Conservation (phyloP, 2,113 vertebrate species). For the Nesoenas mayeri region DNA sequence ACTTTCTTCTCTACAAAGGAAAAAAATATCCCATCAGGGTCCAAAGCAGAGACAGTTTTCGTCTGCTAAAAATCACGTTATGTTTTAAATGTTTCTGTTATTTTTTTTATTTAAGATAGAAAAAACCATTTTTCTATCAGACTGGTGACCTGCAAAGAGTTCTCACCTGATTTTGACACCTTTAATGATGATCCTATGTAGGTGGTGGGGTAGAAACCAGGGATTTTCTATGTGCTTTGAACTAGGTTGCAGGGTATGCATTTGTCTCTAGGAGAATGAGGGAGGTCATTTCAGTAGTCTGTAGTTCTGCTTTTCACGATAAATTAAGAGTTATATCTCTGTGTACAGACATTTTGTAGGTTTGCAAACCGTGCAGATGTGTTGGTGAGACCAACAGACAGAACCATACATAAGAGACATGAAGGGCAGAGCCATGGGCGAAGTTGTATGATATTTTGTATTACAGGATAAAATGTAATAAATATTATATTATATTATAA, state of each 20-base stretch:
- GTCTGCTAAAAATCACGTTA: neutral
- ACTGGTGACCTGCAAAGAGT: neutral
- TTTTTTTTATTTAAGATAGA: conserved; percentile 10
- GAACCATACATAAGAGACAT: neutral
- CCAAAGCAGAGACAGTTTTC: conserved; percentile 28
- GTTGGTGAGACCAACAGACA: neutral
- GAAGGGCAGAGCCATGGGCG: neutral
- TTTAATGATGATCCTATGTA: neutral
- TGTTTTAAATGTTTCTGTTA: neutral
- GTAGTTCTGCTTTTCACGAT: neutral
- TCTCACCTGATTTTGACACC: neutral
- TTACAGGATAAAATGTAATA: neutral
- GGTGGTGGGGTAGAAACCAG: neutral
- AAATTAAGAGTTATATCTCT: neutral
- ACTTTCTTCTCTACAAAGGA: conserved; percentile 39
- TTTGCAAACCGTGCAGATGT: neutral
- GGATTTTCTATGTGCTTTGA: neutral
- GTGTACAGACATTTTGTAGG: neutral
- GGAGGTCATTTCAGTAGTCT: neutral
- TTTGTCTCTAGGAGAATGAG: neutral
- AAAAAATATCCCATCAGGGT: conserved; percentile 30
- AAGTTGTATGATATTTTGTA: neutral
- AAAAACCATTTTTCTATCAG: neutral
- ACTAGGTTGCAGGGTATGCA: neutral
- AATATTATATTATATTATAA: neutral